Evolutionary conservation across 2,888 invertebrate species (phyloP), one percentile per base, ranked within the genome.

Genomic region (Mythimna pallens): DNA sequence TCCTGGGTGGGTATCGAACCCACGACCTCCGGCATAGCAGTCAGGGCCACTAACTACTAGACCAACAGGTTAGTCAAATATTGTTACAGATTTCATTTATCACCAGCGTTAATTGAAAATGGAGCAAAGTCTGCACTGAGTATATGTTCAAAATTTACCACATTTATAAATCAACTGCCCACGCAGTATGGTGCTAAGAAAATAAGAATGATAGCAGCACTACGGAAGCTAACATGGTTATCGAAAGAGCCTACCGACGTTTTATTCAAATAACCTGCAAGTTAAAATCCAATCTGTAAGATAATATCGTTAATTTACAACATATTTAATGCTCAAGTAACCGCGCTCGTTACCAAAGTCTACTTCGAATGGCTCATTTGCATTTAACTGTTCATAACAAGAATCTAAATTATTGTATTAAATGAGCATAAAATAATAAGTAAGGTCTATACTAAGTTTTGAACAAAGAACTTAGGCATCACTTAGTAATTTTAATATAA

Each of bases 341-440:
- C 25, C 30, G 6, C 5, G 2, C 22, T 43, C 14, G 30, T 69
- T 52, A 72, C 62, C 34, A 67, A 73, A 67, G 55, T 68, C 66
- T 58, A 62, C 14, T 61, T 40, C 22, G 30, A 78, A 77, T 40
- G 65, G n/a, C 73, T 81, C 63, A 78, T 80, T 80, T 43, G 70
- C 81, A 80, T 81, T 34, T 55, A 65, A 65, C 61, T 55, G 70
- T 52, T n/a, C 34, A 50, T 50, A 64, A 25, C 52, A 17, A 43
- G 66, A 40, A 34, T 77, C 34, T 68, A 65, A 78, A 65, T 70
- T 50, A 73, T 78, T 81, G 30, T 62, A 61, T 73, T 73, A 78
- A 59, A 73, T 61, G 64, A 69, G 36, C 59, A 54, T 76, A 52
- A n/a, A n/a, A n/a, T 52, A 73, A 58, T 67, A 64, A 66, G 36